Evolutionary conservation across 2,113 vertebrate genomes (phyloP).

Genomic region (Rhinopithecus roxellana): DNA sequence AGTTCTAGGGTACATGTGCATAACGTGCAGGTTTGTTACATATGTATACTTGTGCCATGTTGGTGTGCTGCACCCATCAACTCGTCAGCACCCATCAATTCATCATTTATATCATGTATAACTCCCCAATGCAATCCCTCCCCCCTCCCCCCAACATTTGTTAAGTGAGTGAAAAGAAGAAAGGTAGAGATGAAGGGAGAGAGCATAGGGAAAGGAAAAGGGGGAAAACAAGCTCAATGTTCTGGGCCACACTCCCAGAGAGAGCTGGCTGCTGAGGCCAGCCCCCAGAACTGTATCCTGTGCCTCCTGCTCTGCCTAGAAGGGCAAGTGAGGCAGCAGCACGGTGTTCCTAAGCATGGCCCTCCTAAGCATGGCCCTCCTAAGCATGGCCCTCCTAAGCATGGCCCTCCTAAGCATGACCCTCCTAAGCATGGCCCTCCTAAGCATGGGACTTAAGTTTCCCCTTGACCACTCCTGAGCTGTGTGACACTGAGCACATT

Average conservation of each 20-base stretch:
- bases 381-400: background rate
- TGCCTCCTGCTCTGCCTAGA: background rate
- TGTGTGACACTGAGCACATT: background rate
- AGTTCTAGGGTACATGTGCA: no score
- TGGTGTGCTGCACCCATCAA: no score
- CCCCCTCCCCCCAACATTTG: no score
- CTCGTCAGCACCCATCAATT: no score
- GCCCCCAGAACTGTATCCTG: background rate
- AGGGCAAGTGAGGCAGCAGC: no score
- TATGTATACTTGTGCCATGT: no score
- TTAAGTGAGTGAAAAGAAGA: background rate
- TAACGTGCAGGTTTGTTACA: no score
- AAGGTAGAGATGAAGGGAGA: background rate
- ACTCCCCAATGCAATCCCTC: no score
- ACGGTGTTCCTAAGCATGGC: rapidly evolving
- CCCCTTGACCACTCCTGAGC: background rate
- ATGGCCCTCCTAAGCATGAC: no score
- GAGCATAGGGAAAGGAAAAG: background rate
- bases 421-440: background rate
- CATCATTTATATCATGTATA: no score
- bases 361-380: background rate
- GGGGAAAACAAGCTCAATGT: background rate
- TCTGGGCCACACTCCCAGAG: background rate
- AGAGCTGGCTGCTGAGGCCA: background rate
- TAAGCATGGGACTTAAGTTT: background rate